phyloP scores from a whole-genome alignment of 2,888 invertebrate species.

The Plusia festucae region DNA sequence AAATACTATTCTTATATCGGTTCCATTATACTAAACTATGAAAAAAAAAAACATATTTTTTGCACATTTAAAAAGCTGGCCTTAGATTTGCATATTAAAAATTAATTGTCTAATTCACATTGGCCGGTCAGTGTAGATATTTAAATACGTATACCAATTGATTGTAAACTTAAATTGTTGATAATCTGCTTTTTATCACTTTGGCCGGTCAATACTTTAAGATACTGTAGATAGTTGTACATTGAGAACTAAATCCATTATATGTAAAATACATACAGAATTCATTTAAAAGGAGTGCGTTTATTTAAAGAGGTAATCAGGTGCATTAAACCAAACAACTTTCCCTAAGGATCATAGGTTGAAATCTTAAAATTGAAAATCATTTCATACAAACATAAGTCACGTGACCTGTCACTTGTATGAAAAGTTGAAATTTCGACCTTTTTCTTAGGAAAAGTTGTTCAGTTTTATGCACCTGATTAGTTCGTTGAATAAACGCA shows the following conservation, averaged over 20 bases:
- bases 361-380: no score
- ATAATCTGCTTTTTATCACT: neutral
- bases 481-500: no score
- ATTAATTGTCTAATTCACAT: neutral
- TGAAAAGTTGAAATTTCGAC: no score
- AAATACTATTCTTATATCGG: constrained; percentile 18
- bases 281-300: no score
- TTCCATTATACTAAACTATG: neutral
- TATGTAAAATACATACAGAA: neutral
- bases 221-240: neutral
- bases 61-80: neutral
- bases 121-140: constrained; percentile 8
- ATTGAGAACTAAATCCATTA: constrained; percentile 9
- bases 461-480: no score
- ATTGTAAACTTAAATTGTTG: neutral
- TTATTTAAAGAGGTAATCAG: no score
- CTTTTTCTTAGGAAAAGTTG: no score
- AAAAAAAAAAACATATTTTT: constrained; percentile 1
- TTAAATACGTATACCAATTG: constrained; percentile 20
- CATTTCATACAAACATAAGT: no score
- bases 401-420: no score
- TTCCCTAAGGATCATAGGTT: no score
- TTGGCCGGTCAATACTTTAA: constrained; percentile 6
- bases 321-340: no score
- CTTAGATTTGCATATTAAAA: neutral